These are phyloP conservation scores for Pterois miles DNA, from an alignment of 2,797 vertebrate genomes.

Conservation along the genomic window DNA sequence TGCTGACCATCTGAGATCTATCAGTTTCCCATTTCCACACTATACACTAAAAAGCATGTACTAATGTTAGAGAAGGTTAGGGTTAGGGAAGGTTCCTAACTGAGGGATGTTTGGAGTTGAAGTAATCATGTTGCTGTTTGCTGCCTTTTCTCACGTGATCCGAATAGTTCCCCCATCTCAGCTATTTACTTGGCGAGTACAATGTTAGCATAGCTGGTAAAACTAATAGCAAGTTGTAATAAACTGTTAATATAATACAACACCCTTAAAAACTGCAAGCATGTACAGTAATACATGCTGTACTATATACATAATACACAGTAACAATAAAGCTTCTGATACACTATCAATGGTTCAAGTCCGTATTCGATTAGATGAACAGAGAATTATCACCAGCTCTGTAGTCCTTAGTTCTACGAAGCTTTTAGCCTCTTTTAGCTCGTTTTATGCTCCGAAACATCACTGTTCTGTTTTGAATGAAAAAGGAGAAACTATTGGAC, in stretches of 20 bases:
- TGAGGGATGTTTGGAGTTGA: no score
- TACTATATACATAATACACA: neutral
- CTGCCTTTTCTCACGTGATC: neutral
- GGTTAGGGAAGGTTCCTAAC: neutral
- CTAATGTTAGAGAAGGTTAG: neutral
- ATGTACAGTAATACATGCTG: neutral
- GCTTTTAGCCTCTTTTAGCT: neutral
- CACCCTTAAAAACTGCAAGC: no score
- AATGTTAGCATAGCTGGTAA: neutral
- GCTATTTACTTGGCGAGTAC: neutral
- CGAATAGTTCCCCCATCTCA: neutral
- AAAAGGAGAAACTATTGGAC: no score
- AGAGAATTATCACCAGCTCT: no score
- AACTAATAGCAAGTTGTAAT: no score
- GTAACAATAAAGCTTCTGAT: neutral
- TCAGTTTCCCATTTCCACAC: neutral
- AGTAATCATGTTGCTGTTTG: neutral
- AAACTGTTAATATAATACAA: no score
- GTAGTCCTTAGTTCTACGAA: no score
- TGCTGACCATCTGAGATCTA: neutral
- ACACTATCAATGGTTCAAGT: no score
- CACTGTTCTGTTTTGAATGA: neutral
- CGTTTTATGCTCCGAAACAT: neutral
- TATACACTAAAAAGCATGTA: neutral
- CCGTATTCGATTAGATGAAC: no score